phyloP scores from a whole-genome alignment of 2,797 vertebrate species.

The Pitangus sulphuratus region DNA sequence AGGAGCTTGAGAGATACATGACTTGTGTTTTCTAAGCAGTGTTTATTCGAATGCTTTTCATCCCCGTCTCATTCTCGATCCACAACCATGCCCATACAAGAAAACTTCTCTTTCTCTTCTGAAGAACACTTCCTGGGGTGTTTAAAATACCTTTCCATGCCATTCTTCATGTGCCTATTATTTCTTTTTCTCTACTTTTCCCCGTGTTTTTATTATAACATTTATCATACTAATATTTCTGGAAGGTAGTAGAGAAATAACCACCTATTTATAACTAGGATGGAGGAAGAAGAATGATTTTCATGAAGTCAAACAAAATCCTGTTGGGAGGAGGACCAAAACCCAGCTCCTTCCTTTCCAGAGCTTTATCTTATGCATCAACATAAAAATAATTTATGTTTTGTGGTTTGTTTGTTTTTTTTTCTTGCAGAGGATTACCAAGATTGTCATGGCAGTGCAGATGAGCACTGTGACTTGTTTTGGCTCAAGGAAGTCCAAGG shows the following conservation, averaged over 20 bases:
- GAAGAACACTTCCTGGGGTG: not conserved
- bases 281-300: not conserved
- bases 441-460: conserved; percentile 47
- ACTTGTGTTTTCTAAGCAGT: not conserved
- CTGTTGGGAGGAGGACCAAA: not conserved
- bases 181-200: not conserved
- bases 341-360: not conserved
- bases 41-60: rapidly evolving
- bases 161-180: not conserved
- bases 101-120: not conserved
- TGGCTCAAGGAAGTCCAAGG: conserved; percentile 72
- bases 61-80: not conserved
- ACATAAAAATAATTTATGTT: not conserved
- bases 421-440: conserved; percentile 76
- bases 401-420: not conserved
- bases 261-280: not conserved
- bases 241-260: not conserved
- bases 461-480: conserved; percentile 11
- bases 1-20: not conserved
- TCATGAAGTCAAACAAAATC: not conserved
- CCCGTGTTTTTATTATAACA: rapidly evolving
- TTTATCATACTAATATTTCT: not conserved
- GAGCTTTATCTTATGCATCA: not conserved
- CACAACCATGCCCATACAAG: not conserved
- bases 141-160: not conserved